Evolutionary conservation across 2,888 invertebrate species (phyloP).

Genomic region (Dasypolia templi): DNA sequence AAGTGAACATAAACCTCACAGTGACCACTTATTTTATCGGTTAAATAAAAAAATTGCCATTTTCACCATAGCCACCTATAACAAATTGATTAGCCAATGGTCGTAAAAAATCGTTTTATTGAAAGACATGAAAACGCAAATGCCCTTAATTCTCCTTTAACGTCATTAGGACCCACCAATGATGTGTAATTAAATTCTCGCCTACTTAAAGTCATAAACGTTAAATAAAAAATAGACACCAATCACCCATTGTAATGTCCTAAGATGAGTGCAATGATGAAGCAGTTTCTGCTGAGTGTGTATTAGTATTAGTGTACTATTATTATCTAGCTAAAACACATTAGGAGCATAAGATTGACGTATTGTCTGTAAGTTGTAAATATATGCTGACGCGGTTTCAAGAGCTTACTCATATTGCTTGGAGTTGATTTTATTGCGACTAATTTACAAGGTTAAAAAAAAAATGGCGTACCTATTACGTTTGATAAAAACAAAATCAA

Average conservation of each 20-base stretch:
- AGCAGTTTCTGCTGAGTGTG: conserved; percentile 18
- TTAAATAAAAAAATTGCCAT: background rate
- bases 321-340: conserved; percentile 45
- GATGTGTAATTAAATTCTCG: conserved; percentile 23
- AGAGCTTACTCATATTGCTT: conserved; percentile 15
- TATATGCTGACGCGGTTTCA: conserved; percentile 32
- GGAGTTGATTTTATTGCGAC: background rate
- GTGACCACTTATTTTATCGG: background rate
- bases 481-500: background rate
- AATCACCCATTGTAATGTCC: background rate
- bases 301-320: conserved; percentile 29
- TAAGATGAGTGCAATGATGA: conserved; percentile 23
- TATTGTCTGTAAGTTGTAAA: conserved; percentile 3
- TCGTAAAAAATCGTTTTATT: conserved; percentile 6
- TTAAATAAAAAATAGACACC: conserved; percentile 26
- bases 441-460: background rate
- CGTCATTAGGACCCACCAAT: conserved; percentile 23
- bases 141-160: background rate
- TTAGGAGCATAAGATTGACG: conserved; percentile 36
- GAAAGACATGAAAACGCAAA: background rate
- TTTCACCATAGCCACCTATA: background rate
- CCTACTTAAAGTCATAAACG: conserved; percentile 26
- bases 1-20: background rate
- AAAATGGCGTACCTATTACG: background rate
- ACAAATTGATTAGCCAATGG: background rate